Conservation (phyloP, 1,140 invertebrate species). For the Sitophilus oryzae region DNA sequence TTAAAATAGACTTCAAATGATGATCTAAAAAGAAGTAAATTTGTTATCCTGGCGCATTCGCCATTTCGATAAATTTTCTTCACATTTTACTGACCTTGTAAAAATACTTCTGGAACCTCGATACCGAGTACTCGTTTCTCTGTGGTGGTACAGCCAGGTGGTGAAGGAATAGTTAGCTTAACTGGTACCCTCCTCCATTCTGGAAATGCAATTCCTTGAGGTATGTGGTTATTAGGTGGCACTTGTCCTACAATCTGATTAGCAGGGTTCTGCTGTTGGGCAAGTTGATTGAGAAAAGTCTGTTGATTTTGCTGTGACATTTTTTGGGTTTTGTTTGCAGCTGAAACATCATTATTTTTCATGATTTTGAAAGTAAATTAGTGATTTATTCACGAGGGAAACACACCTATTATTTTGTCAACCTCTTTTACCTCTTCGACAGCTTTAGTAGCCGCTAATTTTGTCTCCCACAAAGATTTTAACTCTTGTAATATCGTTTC, state of each 20-base stretch:
- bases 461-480: conserved; percentile 89
- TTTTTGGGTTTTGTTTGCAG: conserved; percentile 15
- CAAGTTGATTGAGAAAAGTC: conserved; percentile 11
- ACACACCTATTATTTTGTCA: conserved; percentile 17
- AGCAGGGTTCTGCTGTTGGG: conserved; percentile 9
- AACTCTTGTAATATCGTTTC: conserved; percentile 93
- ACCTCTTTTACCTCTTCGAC: conserved; percentile 43
- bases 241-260: conserved; percentile 26
- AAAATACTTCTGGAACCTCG: conserved; percentile 71
- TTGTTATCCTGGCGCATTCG: not conserved
- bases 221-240: conserved; percentile 26
- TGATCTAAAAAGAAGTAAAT: conserved; percentile 33
- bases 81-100: conserved; percentile 46
- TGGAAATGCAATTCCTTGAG: conserved; percentile 42
- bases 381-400: not conserved
- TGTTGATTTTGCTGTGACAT: conserved; percentile 21
- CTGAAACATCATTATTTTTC: not conserved
- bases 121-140: conserved; percentile 54
- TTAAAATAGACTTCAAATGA: conserved; percentile 60
- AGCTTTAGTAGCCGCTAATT: conserved; percentile 83
- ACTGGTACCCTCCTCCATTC: conserved; percentile 48
- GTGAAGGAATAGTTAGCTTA: conserved; percentile 45
- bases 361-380: not conserved
- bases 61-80: not conserved
- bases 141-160: conserved; percentile 48